Evolutionary conservation across 1,140 invertebrate genomes (phyloP).

Genomic region (Xylocopa sonorina): DNA sequence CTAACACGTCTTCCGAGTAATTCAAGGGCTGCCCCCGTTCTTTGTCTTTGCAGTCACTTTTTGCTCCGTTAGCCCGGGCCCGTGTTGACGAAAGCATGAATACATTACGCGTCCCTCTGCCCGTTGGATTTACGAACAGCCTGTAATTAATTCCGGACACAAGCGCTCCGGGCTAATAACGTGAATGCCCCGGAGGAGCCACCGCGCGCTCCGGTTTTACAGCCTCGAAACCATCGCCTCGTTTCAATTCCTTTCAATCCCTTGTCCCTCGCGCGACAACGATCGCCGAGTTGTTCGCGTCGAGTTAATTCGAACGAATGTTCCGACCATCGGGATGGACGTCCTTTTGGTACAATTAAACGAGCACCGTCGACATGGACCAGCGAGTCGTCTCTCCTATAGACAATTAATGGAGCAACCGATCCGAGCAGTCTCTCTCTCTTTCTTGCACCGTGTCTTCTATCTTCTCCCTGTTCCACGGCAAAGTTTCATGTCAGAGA

Average conservation of each 20-base stretch:
- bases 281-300: neutral
- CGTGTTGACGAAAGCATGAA: constrained; percentile 57
- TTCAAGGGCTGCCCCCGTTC: constrained; percentile 12
- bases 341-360: neutral
- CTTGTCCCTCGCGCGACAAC: neutral
- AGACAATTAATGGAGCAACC: neutral
- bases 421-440: constrained; percentile 6
- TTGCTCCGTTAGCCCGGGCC: constrained; percentile 17
- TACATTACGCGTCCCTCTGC: constrained; percentile 36
- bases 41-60: constrained; percentile 42
- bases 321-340: no score
- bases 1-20: constrained; percentile 28
- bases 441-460: neutral
- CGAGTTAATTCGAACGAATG: neutral
- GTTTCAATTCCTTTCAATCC: neutral
- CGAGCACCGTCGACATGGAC: no score
- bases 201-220: constrained; percentile 16
- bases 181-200: constrained; percentile 7
- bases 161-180: constrained; percentile 15
- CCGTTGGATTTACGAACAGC: constrained; percentile 49
- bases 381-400: no score
- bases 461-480: neutral
- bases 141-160: constrained; percentile 58
- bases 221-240: neutral
- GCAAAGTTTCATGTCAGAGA: neutral